phyloP scores from a whole-genome alignment of 2,797 vertebrate genomes.

The Syndactyla subalaris region DNA sequence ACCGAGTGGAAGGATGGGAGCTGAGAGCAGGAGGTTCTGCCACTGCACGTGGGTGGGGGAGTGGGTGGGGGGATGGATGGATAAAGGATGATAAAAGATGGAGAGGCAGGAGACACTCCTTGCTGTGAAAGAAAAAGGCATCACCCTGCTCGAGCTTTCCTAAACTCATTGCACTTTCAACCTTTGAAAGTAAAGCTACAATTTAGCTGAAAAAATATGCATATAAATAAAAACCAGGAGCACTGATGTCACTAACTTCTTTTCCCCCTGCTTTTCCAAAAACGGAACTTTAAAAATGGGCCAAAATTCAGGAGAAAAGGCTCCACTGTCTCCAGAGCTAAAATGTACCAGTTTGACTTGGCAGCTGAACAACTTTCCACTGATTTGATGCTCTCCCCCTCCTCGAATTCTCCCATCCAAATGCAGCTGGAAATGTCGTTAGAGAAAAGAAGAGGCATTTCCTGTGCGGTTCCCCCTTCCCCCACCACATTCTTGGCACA shows the following conservation, averaged over 20 bases:
- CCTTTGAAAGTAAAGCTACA: neutral
- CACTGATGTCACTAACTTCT: slow-evolving; percentile 50
- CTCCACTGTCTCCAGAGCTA: slow-evolving; percentile 74
- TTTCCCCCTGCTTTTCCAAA: slow-evolving; percentile 30
- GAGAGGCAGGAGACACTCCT: neutral
- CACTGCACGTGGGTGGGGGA: neutral
- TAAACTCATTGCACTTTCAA: neutral
- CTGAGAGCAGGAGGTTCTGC: neutral
- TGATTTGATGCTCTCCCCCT: slow-evolving; percentile 74
- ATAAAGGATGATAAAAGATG: neutral
- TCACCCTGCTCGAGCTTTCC: neutral
- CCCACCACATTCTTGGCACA: slow-evolving; percentile 79
- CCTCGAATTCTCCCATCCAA: slow-evolving; percentile 69
- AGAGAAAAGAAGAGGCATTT: slow-evolving; percentile 78
- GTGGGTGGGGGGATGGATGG: neutral
- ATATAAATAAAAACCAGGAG: slow-evolving; percentile 42
- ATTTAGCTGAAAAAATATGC: neutral
- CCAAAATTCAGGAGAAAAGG: slow-evolving; percentile 72
- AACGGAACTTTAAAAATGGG: slow-evolving; percentile 37
- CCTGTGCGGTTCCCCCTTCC: slow-evolving; percentile 74
- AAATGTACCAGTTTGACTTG: slow-evolving; percentile 83
- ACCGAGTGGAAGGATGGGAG: neutral
- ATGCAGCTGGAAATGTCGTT: slow-evolving; percentile 77
- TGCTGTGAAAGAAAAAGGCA: neutral
- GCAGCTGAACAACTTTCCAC: slow-evolving; percentile 82